Evolutionary conservation across 2,797 vertebrate species (phyloP), one percentile per base, ranked within the genome.

Genomic region (Aulostomus chinensis): DNA sequence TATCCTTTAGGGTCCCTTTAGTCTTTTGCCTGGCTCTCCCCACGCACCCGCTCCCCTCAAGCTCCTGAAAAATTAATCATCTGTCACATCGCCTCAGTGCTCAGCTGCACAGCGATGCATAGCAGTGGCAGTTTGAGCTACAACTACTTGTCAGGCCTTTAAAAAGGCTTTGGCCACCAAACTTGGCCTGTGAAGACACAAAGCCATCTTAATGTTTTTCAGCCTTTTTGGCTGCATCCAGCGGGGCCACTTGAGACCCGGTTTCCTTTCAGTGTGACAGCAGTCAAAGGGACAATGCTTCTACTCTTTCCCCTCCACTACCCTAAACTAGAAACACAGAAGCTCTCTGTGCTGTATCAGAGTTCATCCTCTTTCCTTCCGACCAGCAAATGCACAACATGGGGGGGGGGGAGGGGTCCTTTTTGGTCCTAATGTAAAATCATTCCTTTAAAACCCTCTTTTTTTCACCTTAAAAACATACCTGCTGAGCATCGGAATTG

Each of bases 1-100:
- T 73, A 22, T 73, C 73, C 63, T 71, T 71, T 37, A 35, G 42
- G 45, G 20, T 76, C 67, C 64, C 63, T 25, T 54, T 12, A 63
- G 75, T 68, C 66, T 65, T 60, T 52, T 40, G 24, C 50, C 34
- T 39, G 8, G 36, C 46, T 54, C 68, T 71, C 33, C 33, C 21
- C 42, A 50, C 47, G 39, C 72, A 18, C 37, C 55, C 18, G 24
- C 36, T 54, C 38, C 68, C 62, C 43, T 40, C 24, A 14, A 74
- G 68, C 55, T 62, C 58, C 70, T 92, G 62, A 91, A 92, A 90
- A 87, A 91, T 90, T 87, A 70, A 91, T 86, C 73, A 80, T 77
- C 81, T 90, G 87, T 88, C 88, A 84, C 79, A 75, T 81, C 49
- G 61, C 65, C 66, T 89, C 86, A 81, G 58, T 24, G 70, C 62